Conservation (phyloP, 92 coral and sea anemone genomes). For the Parazoanthus swiftii region DNA sequence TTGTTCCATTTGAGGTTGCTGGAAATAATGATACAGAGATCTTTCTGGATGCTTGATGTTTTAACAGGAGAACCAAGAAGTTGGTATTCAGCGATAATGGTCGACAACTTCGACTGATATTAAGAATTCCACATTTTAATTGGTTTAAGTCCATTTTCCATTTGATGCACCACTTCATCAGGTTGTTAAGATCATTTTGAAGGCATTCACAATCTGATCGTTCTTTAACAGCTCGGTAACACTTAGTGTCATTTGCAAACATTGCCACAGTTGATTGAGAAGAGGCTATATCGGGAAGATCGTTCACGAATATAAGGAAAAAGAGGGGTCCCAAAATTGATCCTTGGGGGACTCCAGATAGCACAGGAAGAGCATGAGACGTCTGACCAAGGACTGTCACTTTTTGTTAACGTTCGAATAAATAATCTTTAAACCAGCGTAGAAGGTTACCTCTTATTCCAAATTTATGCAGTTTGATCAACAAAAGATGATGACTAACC, state of each 20-base stretch:
- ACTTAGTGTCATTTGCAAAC: constrained; percentile 16
- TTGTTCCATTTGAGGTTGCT: constrained; percentile 34
- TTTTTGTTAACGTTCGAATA: neutral
- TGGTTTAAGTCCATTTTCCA: too few relatives aligned
- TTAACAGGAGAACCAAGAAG: too few relatives aligned
- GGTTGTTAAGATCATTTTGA: too few relatives aligned
- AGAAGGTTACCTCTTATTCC: constrained; percentile 6
- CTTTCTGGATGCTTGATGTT: too few relatives aligned
- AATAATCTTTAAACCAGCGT: constrained; percentile 15
- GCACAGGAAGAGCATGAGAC: neutral
- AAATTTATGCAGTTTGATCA: constrained; percentile 15
- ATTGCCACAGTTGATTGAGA: constrained; percentile 8
- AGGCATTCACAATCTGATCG: too few relatives aligned
- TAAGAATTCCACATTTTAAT: too few relatives aligned
- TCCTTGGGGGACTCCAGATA: too few relatives aligned
- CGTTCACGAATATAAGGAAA: too few relatives aligned
- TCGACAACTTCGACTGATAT: too few relatives aligned
- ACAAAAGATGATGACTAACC: constrained; percentile 4
- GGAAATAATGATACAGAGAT: neutral
- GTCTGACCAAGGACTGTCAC: neutral
- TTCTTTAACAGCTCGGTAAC: neutral
- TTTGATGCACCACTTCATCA: too few relatives aligned
- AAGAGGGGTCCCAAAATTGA: too few relatives aligned
- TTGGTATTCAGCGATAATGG: too few relatives aligned
- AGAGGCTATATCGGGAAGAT: neutral